phyloP scores from a whole-genome alignment of 2,888 invertebrate species.

The Ophion ventricosus region DNA sequence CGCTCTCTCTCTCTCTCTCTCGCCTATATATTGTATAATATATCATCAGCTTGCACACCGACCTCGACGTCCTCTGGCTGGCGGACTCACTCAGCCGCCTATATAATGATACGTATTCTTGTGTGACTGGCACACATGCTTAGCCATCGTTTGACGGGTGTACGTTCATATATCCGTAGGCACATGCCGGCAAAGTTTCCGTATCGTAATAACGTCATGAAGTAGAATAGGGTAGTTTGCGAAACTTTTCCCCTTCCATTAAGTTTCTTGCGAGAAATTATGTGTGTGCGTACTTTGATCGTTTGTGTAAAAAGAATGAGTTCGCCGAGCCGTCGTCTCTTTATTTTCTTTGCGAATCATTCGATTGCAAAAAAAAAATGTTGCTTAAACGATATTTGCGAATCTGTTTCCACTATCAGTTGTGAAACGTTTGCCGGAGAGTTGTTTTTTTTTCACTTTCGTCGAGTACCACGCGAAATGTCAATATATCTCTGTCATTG shows the following conservation, averaged over 20 bases:
- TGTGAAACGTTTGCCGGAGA: neutral
- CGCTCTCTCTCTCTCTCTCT: neutral
- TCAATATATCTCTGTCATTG: neutral
- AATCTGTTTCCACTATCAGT: neutral
- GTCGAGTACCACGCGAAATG: neutral
- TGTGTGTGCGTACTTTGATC: neutral
- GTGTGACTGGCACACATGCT: neutral
- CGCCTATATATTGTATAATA: slow-evolving; percentile 1
- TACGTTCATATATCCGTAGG: neutral
- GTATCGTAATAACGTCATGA: slow-evolving; percentile 5
- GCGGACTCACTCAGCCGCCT: slow-evolving; percentile 8
- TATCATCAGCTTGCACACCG: slow-evolving; percentile 12
- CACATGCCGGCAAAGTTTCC: slow-evolving; percentile 11
- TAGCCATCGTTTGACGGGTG: neutral
- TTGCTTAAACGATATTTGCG: neutral
- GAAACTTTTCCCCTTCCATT: slow-evolving; percentile 1
- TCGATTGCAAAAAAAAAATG: neutral
- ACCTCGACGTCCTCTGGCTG: slow-evolving; percentile 33
- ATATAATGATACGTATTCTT: slow-evolving; percentile 17
- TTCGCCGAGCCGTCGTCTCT: neutral
- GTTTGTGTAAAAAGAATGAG: neutral
- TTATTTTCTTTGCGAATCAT: neutral
- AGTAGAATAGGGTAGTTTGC: slow-evolving; percentile 20
- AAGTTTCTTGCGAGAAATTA: slow-evolving; percentile 4
- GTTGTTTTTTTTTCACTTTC: neutral